Conservation (phyloP, 2,113 vertebrate species). For the Mustelus asterias region DNA sequence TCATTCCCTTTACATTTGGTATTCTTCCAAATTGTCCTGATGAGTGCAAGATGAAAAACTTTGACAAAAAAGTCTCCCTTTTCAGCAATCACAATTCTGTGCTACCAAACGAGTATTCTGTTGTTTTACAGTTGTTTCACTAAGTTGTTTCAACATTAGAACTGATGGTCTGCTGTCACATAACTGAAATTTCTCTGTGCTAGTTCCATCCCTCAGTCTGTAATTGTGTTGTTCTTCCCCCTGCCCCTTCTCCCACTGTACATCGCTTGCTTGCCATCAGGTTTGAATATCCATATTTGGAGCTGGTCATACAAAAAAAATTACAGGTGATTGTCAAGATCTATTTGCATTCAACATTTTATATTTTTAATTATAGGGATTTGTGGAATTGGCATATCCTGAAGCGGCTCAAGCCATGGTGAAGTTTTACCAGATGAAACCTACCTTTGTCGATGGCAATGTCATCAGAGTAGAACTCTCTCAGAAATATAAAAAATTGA, state of each 20-base stretch:
- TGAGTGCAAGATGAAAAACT: too few relatives aligned
- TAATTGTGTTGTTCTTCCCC: not conserved
- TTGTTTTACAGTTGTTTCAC: not conserved
- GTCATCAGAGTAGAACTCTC: slow-evolving; percentile 22
- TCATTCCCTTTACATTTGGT: too few relatives aligned
- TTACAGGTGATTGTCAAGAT: not conserved
- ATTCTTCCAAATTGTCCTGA: too few relatives aligned
- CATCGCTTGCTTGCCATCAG: not conserved
- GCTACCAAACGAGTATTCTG: too few relatives aligned
- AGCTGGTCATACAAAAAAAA: not conserved
- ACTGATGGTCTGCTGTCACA: not conserved
- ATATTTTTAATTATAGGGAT: slow-evolving; percentile 28
- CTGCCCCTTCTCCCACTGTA: too few relatives aligned
- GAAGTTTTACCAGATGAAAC: slow-evolving; percentile 31
- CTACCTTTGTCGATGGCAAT: slow-evolving; percentile 19
- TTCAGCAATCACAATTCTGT: too few relatives aligned
- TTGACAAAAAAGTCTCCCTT: too few relatives aligned
- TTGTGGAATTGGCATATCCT: slow-evolving; percentile 31
- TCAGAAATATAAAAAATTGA: slow-evolving; percentile 35
- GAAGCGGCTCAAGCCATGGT: slow-evolving; percentile 36
- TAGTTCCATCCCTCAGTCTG: not conserved
- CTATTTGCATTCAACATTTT: not conserved
- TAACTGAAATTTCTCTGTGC: not conserved
- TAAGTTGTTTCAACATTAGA: not conserved
- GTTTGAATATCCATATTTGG: not conserved